Evolutionary conservation across 2,888 invertebrate species (phyloP).

Genomic region (Urechis unicinctus): DNA sequence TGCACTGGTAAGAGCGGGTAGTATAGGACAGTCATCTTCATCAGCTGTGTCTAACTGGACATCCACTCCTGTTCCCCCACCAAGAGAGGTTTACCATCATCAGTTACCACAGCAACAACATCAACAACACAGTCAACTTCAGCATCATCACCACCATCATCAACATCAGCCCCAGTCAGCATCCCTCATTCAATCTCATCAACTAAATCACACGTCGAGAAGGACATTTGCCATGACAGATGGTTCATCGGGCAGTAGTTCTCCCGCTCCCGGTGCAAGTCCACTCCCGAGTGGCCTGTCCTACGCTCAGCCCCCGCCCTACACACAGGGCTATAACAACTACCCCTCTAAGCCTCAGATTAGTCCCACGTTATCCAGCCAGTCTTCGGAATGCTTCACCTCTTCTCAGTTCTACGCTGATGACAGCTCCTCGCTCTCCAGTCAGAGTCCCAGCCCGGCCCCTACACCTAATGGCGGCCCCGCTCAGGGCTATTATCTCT

Average conservation of each 20-base stretch:
- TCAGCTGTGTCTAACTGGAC: slow-evolving; percentile 24
- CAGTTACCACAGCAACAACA: not conserved
- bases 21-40: not conserved
- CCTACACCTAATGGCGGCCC: slow-evolving; percentile 3
- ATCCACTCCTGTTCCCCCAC: slow-evolving; percentile 56
- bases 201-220: not conserved
- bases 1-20: not conserved
- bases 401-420: not conserved
- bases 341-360: not conserved
- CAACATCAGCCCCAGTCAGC: not conserved
- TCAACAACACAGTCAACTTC: slow-evolving; percentile 20
- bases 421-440: slow-evolving; percentile 15
- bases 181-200: not conserved
- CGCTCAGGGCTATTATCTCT: not conserved
- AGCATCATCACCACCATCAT: slow-evolving; percentile 34
- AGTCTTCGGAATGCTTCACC: not conserved
- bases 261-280: slow-evolving; percentile 47
- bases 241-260: not conserved
- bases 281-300: slow-evolving; percentile 73
- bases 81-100: slow-evolving; percentile 47
- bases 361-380: not conserved
- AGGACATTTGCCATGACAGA: not conserved
- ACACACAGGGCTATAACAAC: not conserved
- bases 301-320: slow-evolving; percentile 57
- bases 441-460: slow-evolving; percentile 21